Evolutionary conservation across 2,797 vertebrate species (phyloP).

Genomic region (Borostomias antarcticus): DNA sequence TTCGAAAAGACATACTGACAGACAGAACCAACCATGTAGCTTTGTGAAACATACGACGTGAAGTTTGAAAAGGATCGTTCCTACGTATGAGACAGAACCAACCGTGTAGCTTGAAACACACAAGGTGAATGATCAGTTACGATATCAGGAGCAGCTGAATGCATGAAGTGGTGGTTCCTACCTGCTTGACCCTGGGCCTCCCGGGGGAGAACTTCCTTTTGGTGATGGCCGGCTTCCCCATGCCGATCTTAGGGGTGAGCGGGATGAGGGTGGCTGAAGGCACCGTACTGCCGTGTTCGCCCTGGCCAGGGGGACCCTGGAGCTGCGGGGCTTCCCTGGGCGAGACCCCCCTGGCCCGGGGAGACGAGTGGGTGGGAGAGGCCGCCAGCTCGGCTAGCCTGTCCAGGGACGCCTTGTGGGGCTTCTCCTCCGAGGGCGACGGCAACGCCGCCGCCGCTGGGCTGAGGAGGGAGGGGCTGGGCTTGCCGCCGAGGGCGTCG

Average conservation of each 20-base stretch:
- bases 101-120: too few relatives aligned
- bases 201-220: constrained; percentile 97
- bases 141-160: neutral
- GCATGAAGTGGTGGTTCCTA: constrained; percentile 52
- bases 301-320: constrained; percentile 54
- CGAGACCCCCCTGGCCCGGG: constrained; percentile 50
- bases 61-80: too few relatives aligned
- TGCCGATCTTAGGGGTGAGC: constrained; percentile 94
- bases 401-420: constrained; percentile 75
- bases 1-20: neutral
- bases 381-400: constrained; percentile 70
- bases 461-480: constrained; percentile 67
- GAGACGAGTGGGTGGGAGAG: constrained; percentile 56
- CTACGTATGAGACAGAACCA: too few relatives aligned
- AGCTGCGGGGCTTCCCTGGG: constrained; percentile 56
- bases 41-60: too few relatives aligned
- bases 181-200: constrained; percentile 92
- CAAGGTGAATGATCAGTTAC: too few relatives aligned
- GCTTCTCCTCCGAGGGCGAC: constrained; percentile 76
- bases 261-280: constrained; percentile 87
- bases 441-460: too few relatives aligned
- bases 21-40: neutral
- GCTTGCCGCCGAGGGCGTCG: constrained; percentile 71
- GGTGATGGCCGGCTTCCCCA: constrained; percentile 96
- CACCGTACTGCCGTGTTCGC: constrained; percentile 67